Base-by-base conservation (phyloP, 2,113 vertebrate genomes). In the Thermophis baileyi region DNA sequence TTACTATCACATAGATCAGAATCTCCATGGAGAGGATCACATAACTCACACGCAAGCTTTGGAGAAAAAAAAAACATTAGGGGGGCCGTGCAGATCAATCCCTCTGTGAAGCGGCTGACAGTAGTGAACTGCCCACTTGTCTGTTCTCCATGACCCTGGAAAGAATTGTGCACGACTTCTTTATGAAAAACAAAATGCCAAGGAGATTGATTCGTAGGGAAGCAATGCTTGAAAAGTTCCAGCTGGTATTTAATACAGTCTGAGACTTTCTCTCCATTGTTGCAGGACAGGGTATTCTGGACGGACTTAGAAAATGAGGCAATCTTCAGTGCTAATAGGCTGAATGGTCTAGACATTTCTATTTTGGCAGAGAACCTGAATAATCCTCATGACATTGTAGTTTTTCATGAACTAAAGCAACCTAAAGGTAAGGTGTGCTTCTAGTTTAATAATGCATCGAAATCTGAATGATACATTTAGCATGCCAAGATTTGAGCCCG, bases 261-360 rank as follows among this genome's bases (percentile, higher is more conserved):
- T 40, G 35, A 81, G 69, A 22, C 74, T 81, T 69, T 44, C 35
- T 44, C 0, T 95, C 90, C 88, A 0, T 95, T 94, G 93, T 96
- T 94, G 93, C 97, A 99, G 99, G 99, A 99, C 97, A 99, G 97
- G 63, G 96, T 99, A 27, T 99, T 99, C 95, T 99, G 99, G 99
- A 99, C 99, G 16, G 99, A 99, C 96, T 95, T 99, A 95, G 99
- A 99, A 96, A 98, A 99, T 0, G 99, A 99, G 94, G 99, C 99
- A 0, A 99, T 99, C 93, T 99, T 99, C 97, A 99, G 99, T 0
- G 99, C 98, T 89, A 99, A 99, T 97, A 96, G 99, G 55, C 97
- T 99, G 96, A 99, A 98, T 0, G 99, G 99, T 55, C 95, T 97
- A 2, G 98, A 99, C 87, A 98, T 99, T 95, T 97, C 97, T 0